A percentile compares a stretch with the other conserved stretches of the same genome.
These are phyloP conservation scores for Brachionus rotundiformis DNA, from an alignment of 1,140 invertebrate genomes.

Conservation along the genomic window DNA sequence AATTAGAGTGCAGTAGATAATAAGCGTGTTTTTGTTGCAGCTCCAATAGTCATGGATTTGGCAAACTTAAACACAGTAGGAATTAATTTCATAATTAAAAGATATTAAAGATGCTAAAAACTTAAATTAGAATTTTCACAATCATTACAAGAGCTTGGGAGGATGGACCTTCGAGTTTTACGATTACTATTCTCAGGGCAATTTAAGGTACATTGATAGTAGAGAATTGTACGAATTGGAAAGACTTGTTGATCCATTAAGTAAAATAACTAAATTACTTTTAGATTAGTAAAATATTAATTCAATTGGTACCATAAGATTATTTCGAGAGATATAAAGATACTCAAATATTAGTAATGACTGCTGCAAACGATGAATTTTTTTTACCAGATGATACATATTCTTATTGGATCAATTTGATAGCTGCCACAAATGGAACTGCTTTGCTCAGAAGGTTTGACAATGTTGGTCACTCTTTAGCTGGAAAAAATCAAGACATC, in stretches of 20 bases:
- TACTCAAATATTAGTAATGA: conserved; percentile 58
- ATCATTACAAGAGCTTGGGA: conserved; percentile 56
- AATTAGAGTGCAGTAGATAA: conserved; percentile 58
- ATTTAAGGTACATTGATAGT: conserved; percentile 11
- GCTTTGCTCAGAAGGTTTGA: conserved; percentile 52
- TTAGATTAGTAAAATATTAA: too few relatives aligned
- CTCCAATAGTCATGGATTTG: conserved; percentile 60
- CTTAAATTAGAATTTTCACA: conserved; percentile 58
- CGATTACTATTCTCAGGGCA: conserved; percentile 27
- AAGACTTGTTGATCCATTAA: conserved; percentile 57
- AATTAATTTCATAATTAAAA: background rate
- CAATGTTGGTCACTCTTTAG: conserved; percentile 57
- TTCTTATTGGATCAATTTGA: conserved; percentile 4
- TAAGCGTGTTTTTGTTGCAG: conserved; percentile 57
- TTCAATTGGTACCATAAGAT: too few relatives aligned
- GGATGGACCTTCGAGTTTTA: conserved; percentile 52
- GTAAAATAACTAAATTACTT: conserved; percentile 52
- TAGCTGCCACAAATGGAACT: background rate
- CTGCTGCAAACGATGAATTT: conserved; percentile 59
- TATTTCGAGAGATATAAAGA: conserved; percentile 57
- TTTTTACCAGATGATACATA: conserved; percentile 55
- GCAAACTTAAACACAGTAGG: conserved; percentile 57
- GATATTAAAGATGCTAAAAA: too few relatives aligned
- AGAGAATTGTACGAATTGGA: conserved; percentile 54
- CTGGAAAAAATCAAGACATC: conserved; percentile 56